Conservation (phyloP, 2,113 vertebrate genomes). For the Okapia johnstoni region DNA sequence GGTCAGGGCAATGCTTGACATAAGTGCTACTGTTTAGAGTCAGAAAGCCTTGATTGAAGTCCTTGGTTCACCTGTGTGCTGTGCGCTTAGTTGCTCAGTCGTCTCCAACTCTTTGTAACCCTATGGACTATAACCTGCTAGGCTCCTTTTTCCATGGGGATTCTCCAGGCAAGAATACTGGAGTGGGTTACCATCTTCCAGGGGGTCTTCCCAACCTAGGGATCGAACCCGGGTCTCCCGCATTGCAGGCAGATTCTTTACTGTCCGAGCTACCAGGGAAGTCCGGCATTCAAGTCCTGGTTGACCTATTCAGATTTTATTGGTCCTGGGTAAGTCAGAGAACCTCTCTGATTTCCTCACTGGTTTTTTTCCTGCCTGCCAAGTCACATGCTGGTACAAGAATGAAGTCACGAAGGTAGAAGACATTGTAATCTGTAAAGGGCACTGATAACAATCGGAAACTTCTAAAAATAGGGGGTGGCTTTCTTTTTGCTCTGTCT, state of each 20-base stretch:
- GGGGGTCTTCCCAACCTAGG: background rate
- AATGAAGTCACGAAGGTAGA: background rate
- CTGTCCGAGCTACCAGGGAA: background rate
- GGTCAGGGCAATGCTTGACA: background rate
- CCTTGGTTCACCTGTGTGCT: background rate
- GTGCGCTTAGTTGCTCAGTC: background rate
- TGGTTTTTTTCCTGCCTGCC: background rate
- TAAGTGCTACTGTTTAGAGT: background rate
- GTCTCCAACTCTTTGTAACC: background rate
- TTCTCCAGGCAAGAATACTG: background rate
- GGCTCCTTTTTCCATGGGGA: background rate
- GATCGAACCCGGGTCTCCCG: background rate
- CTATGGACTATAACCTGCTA: background rate
- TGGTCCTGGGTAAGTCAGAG: background rate
- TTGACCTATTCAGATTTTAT: background rate
- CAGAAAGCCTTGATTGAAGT: background rate
- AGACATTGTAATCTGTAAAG: background rate
- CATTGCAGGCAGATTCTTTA: background rate
- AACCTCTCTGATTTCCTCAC: background rate
- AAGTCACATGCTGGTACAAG: background rate
- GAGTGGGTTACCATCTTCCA: background rate
- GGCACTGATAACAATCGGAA: background rate
- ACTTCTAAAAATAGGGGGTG: background rate
- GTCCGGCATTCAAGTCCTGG: background rate
- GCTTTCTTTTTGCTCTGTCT: background rate